These are phyloP conservation scores for Lota lota DNA, from an alignment of 2,113 vertebrate species.

Conservation along the genomic window DNA sequence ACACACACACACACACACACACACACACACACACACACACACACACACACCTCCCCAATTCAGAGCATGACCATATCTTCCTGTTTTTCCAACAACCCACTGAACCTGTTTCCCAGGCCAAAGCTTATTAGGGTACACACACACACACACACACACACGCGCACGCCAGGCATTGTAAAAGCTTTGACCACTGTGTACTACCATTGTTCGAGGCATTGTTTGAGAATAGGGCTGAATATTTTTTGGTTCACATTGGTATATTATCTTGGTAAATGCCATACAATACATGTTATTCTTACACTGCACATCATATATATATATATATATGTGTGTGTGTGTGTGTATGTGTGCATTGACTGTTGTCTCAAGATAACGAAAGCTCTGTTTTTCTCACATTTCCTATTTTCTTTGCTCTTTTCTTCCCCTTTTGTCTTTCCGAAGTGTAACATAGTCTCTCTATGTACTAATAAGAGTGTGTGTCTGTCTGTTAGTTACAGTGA, in stretches of 20 bases:
- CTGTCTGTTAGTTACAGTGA: neutral
- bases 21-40: constrained; percentile 5
- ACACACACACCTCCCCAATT: constrained; percentile 44
- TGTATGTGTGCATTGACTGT: neutral
- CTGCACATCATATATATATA: neutral
- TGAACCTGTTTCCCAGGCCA: constrained; percentile 61
- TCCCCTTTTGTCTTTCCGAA: neutral
- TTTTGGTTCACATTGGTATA: neutral
- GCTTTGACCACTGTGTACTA: constrained; percentile 19
- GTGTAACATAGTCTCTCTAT: neutral
- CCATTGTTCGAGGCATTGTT: neutral
- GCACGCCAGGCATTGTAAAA: constrained; percentile 8
- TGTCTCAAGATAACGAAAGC: neutral
- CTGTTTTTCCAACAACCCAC: constrained; percentile 66
- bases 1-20: constrained; percentile 17
- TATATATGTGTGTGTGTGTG: neutral
- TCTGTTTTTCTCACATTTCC: neutral
- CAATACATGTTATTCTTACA: neutral
- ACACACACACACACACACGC: constrained; percentile 10
- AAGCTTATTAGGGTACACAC: constrained; percentile 20
- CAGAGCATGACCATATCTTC: constrained; percentile 54
- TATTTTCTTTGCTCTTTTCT: neutral
- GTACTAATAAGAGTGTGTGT: neutral
- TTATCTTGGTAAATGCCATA: neutral
- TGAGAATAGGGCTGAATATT: neutral